phyloP scores from a whole-genome alignment of 2,888 invertebrate genomes.

The Lithophane ornitopus region DNA sequence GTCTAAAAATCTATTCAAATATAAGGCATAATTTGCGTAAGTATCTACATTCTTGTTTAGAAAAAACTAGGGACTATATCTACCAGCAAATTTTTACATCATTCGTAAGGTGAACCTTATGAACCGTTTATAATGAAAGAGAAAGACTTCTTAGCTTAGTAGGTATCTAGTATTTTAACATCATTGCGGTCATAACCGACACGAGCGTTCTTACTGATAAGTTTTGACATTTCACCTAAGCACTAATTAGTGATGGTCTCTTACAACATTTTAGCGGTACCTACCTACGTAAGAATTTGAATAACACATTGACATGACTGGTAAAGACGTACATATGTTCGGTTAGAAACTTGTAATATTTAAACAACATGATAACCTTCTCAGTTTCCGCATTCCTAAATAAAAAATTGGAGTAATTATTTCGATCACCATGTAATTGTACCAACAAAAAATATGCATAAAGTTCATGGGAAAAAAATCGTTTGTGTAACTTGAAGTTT shows the following conservation, averaged over 20 bases:
- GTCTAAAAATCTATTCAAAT: neutral
- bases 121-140: neutral
- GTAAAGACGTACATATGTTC: constrained; percentile 13
- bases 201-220: constrained; percentile 2
- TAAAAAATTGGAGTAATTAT: constrained; percentile 29
- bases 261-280: constrained; percentile 7
- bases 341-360: constrained; percentile 20
- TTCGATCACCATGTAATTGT: constrained; percentile 20
- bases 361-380: constrained; percentile 14
- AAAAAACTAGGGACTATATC: neutral
- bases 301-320: neutral
- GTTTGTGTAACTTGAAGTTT: constrained; percentile 21
- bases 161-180: constrained; percentile 15
- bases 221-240: constrained; percentile 53
- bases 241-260: constrained; percentile 21
- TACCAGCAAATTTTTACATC: no score
- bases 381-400: constrained; percentile 48
- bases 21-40: neutral
- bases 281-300: neutral
- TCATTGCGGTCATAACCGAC: constrained; percentile 8
- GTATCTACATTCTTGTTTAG: neutral
- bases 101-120: neutral
- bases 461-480: constrained; percentile 10
- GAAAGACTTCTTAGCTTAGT: neutral
- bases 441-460: constrained; percentile 6